phyloP scores from a whole-genome alignment of 2,113 vertebrate genomes.

The Ibidorhyncha struthersii region DNA sequence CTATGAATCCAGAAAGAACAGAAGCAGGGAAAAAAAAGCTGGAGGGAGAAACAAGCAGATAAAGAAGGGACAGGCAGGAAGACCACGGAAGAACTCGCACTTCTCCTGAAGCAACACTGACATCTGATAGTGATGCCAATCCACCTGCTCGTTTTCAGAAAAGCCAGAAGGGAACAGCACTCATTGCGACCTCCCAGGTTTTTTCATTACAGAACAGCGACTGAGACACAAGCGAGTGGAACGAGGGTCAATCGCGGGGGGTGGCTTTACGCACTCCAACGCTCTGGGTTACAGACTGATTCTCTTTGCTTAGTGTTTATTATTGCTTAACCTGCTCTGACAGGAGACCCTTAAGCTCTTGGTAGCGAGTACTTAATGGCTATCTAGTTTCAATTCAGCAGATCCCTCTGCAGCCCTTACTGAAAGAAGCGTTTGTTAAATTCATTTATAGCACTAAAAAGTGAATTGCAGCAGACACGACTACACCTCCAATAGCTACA shows the following conservation, averaged over 20 bases:
- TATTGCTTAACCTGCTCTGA: background rate
- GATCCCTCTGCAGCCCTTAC: background rate
- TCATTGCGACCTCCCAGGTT: background rate
- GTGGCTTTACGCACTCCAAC: rapidly evolving
- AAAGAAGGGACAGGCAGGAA: background rate
- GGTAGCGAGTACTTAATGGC: background rate
- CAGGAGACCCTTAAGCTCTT: background rate
- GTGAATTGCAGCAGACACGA: background rate
- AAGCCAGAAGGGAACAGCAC: background rate
- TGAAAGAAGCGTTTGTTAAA: background rate
- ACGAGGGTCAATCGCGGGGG: background rate
- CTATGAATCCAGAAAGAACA: background rate
- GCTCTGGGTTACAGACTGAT: background rate
- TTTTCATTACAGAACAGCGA: background rate
- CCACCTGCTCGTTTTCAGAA: background rate
- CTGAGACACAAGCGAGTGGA: background rate
- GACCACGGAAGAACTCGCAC: background rate
- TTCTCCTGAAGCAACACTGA: background rate
- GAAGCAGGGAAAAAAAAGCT: background rate
- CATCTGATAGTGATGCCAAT: rapidly evolving
- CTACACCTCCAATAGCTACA: background rate
- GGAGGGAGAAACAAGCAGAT: background rate
- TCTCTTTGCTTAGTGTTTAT: background rate
- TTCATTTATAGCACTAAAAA: background rate
- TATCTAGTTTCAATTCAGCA: background rate